Base-by-base conservation (phyloP, 1,140 invertebrate genomes). In the Cepaea nemoralis region DNA sequence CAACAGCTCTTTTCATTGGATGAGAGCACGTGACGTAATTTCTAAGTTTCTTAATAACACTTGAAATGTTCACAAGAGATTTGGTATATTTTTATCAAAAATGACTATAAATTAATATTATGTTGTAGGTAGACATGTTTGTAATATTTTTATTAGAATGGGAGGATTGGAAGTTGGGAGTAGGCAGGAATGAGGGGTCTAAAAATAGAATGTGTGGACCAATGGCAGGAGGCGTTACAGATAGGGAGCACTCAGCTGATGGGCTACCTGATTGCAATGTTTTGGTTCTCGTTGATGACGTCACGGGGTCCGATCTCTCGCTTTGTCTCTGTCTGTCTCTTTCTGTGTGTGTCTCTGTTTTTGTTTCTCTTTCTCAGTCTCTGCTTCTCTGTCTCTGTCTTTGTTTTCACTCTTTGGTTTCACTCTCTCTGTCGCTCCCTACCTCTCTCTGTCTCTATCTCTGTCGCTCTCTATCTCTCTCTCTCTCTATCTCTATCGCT, bases 11-110 rank as follows among this genome's bases (percentile, higher is more conserved):
- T 40, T 33, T 42, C 77, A 79, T 79, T 79, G 77, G 77, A 1
- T 19, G 31, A 45, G 27, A 16, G 8, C 24, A 35, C 14, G 40
- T 79, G 77, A 79, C 77, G 77, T 79, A 79, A 69, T 45, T 79
- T 27, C 2, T 12, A 16, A 22, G 33, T 69, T 79, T 77, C 6
- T 63, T 6, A 63, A 66, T 22, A 63, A 31, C 16, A 63, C n/a
- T 31, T 31, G 33, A 63, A 31, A 63, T 5, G 5, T 63, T 31
- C 5, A 31, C 33, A 55, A 19, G 2, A 14, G 22, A 22, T 55
- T 22, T 55, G n/a, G n/a, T 55, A 24, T 19, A 19, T 55, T 8
- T 24, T 22, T 22, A 45, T 3, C n/a, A 19, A 14, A 19, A 55
- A 55, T 14, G 19, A 55, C n/a, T 55, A 24, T 55, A 8, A 55